Base-by-base conservation (phyloP, 1,140 invertebrate genomes). In the Danaus plexippus region DNA sequence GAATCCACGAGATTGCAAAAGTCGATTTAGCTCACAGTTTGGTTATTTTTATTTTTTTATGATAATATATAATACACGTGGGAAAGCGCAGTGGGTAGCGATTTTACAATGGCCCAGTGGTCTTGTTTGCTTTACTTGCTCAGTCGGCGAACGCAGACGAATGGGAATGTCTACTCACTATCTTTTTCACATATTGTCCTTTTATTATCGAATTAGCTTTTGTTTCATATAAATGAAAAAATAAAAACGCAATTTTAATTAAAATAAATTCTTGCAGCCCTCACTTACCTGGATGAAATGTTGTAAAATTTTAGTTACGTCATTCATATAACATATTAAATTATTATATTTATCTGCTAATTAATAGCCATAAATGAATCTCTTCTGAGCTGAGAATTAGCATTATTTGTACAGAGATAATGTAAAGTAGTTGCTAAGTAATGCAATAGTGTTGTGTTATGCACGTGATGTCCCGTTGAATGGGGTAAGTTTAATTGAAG, bases 401-500 rank as follows among this genome's bases (percentile, higher is more conserved):
- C 18, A 32, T n/a, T 32, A 49, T 49, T 22, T 11, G 47, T 63
- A 62, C 59, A 57, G 54, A 55, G 51, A 52, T 55, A 57, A 56
- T 59, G 60, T 54, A 58, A 72, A 72, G 62, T 67, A 67, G 70
- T 67, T 64, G 48, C 53, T 57, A 69, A 64, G 62, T 69, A 65
- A 67, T 57, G 55, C 54, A 66, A 61, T 59, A 54, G 49, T 60
- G 47, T 54, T 48, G 51, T 67, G 61, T 68, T 69, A 67, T 67
- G 68, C 68, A 72, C 59, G 67, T 68, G 64, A 59, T 66, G 68
- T 54, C 53, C 43, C 63, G 54, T 45, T 56, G 54, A 71, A 79
- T 73, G 73, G 67, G 59, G 49, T 59, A 75, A 79, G 69, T 79
- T 79, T 73, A 79, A 79, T 77, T 79, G 69, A 73, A 73, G 64